phyloP scores from a whole-genome alignment of 2,113 vertebrate species.

The Bubo scandiacus region DNA sequence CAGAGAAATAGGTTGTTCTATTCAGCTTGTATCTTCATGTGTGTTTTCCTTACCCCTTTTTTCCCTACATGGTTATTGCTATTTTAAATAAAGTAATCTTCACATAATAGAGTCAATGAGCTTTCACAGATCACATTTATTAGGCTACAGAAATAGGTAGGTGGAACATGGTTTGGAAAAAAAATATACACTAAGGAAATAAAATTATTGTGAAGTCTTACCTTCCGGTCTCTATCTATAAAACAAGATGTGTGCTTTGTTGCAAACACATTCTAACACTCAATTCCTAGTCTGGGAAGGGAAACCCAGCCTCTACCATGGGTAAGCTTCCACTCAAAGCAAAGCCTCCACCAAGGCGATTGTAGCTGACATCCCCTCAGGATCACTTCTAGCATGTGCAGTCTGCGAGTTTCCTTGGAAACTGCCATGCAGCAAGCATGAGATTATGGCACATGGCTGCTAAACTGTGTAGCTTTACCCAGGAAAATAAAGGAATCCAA shows the following conservation, averaged over 20 bases:
- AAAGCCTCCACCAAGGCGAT: constrained; percentile 17
- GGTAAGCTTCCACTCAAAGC: constrained; percentile 1
- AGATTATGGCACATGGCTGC: constrained; percentile 53
- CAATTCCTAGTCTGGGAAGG: background rate
- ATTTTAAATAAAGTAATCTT: background rate
- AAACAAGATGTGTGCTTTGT: background rate
- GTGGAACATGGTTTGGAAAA: background rate
- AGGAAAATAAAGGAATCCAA: constrained; percentile 21
- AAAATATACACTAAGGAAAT: background rate
- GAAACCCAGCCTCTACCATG: background rate
- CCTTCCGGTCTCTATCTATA: background rate
- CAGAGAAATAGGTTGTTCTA: background rate
- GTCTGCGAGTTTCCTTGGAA: constrained; percentile 60
- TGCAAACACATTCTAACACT: background rate
- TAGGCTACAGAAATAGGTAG: background rate
- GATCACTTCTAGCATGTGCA: constrained; percentile 52
- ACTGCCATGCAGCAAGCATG: constrained; percentile 62
- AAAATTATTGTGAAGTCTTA: background rate
- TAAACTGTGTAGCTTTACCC: background rate
- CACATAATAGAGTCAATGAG: background rate
- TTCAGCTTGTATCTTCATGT: background rate
- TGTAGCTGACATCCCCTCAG: constrained; percentile 32
- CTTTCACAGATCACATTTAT: background rate
- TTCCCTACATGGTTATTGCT: background rate
- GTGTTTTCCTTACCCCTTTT: background rate